Evolutionary conservation across 2,888 invertebrate genomes (phyloP).

Genomic region (Nomada fabriciana): DNA sequence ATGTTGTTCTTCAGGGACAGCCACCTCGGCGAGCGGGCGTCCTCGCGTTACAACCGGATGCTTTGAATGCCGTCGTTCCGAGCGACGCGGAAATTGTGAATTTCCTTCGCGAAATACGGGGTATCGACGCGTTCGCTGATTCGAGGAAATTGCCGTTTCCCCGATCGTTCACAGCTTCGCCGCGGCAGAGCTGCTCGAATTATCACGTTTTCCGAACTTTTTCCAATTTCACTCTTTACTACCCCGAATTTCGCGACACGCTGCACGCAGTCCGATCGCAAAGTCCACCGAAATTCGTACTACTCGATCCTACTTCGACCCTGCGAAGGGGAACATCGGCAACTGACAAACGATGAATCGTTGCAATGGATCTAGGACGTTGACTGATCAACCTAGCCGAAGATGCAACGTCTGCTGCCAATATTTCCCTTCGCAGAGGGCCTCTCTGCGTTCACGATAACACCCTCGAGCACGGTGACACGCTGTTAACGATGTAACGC

Average conservation of each 20-base stretch:
- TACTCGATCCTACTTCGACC: conserved; percentile 30
- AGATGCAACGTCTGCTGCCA: conserved; percentile 40
- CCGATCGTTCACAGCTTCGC: neutral
- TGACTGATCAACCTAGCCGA: conserved; percentile 47
- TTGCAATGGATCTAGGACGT: conserved; percentile 33
- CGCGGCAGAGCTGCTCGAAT: neutral
- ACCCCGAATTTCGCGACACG: conserved; percentile 40
- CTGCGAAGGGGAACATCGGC: conserved; percentile 49
- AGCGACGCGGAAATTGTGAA: conserved; percentile 17
- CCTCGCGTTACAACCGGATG: conserved; percentile 40
- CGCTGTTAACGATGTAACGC: conserved; percentile 61
- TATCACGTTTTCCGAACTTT: neutral
- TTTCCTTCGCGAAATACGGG: conserved; percentile 57
- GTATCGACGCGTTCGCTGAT: neutral
- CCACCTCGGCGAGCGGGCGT: conserved; percentile 34
- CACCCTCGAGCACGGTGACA: conserved; percentile 65
- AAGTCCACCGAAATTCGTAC: conserved; percentile 14
- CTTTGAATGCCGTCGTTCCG: conserved; percentile 18
- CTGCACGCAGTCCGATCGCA: conserved; percentile 41
- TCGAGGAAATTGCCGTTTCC: conserved; percentile 7
- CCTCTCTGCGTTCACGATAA: conserved; percentile 45
- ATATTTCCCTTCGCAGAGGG: conserved; percentile 58
- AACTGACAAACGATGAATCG: neutral
- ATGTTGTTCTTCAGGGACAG: conserved; percentile 25
- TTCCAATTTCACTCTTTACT: neutral